These are phyloP conservation scores for Strix aluco DNA, from an alignment of 2,113 vertebrate genomes.

Conservation along the genomic window DNA sequence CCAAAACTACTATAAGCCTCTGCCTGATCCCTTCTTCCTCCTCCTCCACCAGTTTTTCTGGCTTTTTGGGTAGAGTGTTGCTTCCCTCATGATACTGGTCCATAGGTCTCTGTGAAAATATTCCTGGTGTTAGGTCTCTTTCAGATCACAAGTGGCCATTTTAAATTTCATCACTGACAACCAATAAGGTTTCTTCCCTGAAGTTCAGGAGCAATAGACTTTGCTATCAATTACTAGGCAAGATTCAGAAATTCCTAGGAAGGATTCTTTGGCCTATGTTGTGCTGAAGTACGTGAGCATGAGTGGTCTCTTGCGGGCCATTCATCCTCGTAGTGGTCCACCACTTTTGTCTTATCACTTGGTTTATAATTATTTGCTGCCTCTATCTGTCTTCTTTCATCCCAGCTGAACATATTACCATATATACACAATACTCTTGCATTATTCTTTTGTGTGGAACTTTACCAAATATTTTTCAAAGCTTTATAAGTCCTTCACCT, in stretches of 20 bases:
- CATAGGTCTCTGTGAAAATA: not conserved
- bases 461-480: not conserved
- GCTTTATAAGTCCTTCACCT: not conserved
- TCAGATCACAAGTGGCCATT: not conserved
- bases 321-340: not conserved
- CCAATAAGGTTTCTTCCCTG: not conserved
- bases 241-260: not conserved
- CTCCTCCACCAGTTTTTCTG: not conserved
- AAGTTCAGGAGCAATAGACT: not conserved
- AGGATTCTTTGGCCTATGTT: not conserved
- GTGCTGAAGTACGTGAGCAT: not conserved
- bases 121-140: not conserved
- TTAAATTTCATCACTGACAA: not conserved
- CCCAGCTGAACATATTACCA: not conserved
- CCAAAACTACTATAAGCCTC: not conserved
- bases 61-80: not conserved
- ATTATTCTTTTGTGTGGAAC: not conserved
- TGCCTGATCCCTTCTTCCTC: not conserved
- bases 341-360: not conserved
- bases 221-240: not conserved
- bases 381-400: not conserved
- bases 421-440: not conserved
- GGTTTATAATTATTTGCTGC: not conserved
- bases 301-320: not conserved
- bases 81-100: not conserved